phyloP scores from a whole-genome alignment of 2,113 vertebrate genomes.

The Nannospalax galili region DNA sequence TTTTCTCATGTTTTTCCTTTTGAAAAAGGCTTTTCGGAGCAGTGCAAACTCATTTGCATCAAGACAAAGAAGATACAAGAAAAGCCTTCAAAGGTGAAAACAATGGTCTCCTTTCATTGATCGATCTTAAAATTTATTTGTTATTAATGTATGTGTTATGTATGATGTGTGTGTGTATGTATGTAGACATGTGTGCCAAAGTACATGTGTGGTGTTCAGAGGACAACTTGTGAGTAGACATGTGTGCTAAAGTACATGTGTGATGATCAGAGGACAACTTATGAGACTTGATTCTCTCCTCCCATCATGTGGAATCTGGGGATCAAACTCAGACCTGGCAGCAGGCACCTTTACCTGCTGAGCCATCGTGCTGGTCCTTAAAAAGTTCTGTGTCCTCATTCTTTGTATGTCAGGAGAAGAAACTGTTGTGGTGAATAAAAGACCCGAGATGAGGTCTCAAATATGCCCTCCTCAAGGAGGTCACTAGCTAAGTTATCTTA shows the following conservation, averaged over 20 bases:
- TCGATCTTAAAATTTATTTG: too few species aligned
- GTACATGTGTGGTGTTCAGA: too few species aligned
- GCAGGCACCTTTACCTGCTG: background rate
- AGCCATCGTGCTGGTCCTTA: background rate
- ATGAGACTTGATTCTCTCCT: background rate
- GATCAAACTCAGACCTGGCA: background rate
- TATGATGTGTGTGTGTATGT: background rate
- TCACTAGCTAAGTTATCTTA: background rate
- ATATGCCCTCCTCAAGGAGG: background rate
- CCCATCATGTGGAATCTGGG: background rate
- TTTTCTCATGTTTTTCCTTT: background rate
- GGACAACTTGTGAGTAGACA: too few species aligned
- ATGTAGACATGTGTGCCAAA: background rate
- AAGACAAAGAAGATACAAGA: slow-evolving; percentile 16
- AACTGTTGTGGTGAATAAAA: background rate
- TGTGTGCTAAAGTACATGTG: too few species aligned
- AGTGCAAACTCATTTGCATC: background rate
- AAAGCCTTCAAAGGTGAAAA: too few species aligned
- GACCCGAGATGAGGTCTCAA: background rate
- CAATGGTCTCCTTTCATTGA: background rate
- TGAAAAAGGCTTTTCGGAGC: background rate
- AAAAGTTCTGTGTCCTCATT: background rate
- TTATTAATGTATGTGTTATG: too few species aligned
- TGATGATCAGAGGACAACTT: background rate
- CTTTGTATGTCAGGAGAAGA: background rate